These are phyloP conservation scores for Vicugna pacos DNA, from an alignment of 2,113 vertebrate species.

Conservation along the genomic window DNA sequence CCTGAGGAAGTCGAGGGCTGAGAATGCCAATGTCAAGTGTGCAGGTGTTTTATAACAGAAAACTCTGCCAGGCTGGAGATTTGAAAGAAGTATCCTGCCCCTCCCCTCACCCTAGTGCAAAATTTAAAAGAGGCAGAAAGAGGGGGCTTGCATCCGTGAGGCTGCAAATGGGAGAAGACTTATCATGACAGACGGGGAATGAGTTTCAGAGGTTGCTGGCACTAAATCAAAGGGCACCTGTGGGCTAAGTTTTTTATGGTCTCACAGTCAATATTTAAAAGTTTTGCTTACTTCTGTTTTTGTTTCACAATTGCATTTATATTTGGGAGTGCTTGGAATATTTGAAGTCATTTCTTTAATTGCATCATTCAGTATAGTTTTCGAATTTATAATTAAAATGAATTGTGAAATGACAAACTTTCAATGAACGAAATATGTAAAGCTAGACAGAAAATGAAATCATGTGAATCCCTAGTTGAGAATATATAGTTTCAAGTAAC, in stretches of 20 bases:
- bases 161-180: background rate
- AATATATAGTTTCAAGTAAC: background rate
- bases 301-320: background rate
- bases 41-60: background rate
- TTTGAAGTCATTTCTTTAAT: background rate
- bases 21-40: background rate
- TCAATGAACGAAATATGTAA: background rate
- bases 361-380: background rate
- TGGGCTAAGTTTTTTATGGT: background rate
- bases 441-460: background rate
- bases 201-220: background rate
- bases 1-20: background rate
- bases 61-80: background rate
- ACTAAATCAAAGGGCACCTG: background rate
- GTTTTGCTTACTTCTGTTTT: background rate
- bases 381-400: conserved; percentile 2
- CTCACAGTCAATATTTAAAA: background rate
- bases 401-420: background rate
- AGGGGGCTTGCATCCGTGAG: background rate
- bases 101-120: fast-evolving
- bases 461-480: background rate
- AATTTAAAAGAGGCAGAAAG: background rate
- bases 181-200: background rate
- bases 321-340: background rate
- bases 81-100: background rate